Conservation (phyloP, 2,797 vertebrate species). For the Cercopithecus petaurista region DNA sequence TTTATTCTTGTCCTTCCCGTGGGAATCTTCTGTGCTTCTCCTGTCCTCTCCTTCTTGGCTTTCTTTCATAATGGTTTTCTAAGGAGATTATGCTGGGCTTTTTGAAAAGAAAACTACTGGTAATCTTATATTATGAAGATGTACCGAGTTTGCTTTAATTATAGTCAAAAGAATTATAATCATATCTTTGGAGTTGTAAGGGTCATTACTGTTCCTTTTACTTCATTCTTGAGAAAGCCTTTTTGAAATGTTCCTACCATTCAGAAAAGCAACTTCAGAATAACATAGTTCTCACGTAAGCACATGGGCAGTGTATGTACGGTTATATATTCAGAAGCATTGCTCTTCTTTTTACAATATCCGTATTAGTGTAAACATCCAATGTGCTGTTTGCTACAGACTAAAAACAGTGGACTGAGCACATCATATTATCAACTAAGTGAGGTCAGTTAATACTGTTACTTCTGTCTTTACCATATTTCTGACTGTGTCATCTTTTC, state of each 20-base stretch:
- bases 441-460: neutral
- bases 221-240: constrained; percentile 34
- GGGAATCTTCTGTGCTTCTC: neutral
- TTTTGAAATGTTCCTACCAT: constrained; percentile 36
- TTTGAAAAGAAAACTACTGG: constrained; percentile 24
- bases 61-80: constrained; percentile 45
- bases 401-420: neutral
- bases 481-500: constrained; percentile 47
- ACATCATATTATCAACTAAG: neutral
- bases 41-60: neutral
- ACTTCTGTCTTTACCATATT: constrained; percentile 20
- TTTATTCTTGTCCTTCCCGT: neutral
- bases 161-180: neutral
- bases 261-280: constrained; percentile 30
- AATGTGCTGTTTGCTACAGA: neutral
- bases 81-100: neutral
- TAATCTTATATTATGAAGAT: constrained; percentile 9
- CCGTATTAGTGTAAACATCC: neutral
- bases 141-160: constrained; percentile 22
- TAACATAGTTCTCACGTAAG: neutral
- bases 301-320: neutral
- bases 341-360: neutral
- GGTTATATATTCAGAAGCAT: neutral
- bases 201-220: constrained; percentile 5
- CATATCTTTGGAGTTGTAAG: neutral